phyloP scores from a whole-genome alignment of 1,140 invertebrate genomes.

The Papilio dardanus region DNA sequence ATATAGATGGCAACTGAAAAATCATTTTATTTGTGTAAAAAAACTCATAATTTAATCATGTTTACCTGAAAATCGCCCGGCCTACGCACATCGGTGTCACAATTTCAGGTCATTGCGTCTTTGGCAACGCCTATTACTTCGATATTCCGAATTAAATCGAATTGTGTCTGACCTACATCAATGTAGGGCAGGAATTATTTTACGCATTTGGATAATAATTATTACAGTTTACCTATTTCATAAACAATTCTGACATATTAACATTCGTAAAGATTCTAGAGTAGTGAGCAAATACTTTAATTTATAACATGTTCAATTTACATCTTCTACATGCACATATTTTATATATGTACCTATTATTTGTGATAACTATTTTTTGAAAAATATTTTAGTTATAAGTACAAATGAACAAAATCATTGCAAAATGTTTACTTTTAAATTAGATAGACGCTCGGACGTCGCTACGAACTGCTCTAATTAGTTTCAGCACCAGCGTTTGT shows the following conservation, averaged over 20 bases:
- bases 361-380: neutral
- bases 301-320: too few species aligned
- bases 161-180: conserved; percentile 3
- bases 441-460: neutral
- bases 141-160: neutral
- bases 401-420: neutral
- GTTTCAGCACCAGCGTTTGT: neutral
- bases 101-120: neutral
- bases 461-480: conserved; percentile 1
- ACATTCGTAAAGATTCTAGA: neutral
- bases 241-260: too few species aligned
- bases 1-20: too few species aligned
- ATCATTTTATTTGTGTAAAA: too few species aligned
- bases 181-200: neutral
- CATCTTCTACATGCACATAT: too few species aligned
- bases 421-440: neutral
- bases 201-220: neutral
- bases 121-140: conserved; percentile 1
- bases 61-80: too few species aligned
- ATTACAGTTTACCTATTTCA: neutral
- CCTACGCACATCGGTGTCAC: too few species aligned
- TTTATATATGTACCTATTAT: too few species aligned
- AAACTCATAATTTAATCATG: too few species aligned
- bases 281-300: neutral
- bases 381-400: neutral